Evolutionary conservation across 2,888 invertebrate species (phyloP), one percentile per base, ranked within the genome.

Genomic region (Brenthis daphne): DNA sequence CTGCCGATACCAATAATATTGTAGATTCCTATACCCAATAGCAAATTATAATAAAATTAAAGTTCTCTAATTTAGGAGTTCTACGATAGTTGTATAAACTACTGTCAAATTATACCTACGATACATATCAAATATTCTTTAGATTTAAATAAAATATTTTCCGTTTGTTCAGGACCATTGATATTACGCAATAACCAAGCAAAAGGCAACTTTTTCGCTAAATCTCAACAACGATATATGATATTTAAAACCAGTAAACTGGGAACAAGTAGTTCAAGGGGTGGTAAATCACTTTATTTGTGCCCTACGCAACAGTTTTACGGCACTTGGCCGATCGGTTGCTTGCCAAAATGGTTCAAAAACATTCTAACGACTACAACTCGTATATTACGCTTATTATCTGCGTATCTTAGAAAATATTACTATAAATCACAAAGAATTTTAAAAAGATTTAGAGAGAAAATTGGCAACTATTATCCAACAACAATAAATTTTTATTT

Each of bases 211-310:
- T 43, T 43, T 37, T 43, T 43, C 8, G 11, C 37, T 11, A 43
- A 11, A 43, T 43, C 11, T 43, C 37, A 43, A 43, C 37, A 43
- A 16, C n/a, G 4, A 55, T 24, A 11, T 55, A 8, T 12, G 55
- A 12, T 20, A 20, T 24, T 61, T 37, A 55, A 58, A 58, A 65
- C 60, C 50, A 60, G 55, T 55, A 16, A 56, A 56, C 47, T 58
- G 55, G 13, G 48, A 48, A 65, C 53, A 68, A 68, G 14, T 60
- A 63, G 50, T 53, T 55, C 37, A 54, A 71, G 54, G 57, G 54
- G 58, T 20, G 47, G 58, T 69, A 72, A 67, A 72, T 72, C 61
- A 72, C 54, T 67, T 61, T 69, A 29, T 57, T 65, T 64, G 65
- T 53, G 55, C 58, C 64, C 53, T 57, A 56, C 33, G 48, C 64